Evolutionary conservation across 1,140 invertebrate genomes (phyloP), one percentile per base, ranked within the genome.

Genomic region (Brachionus asplanchnoidis): DNA sequence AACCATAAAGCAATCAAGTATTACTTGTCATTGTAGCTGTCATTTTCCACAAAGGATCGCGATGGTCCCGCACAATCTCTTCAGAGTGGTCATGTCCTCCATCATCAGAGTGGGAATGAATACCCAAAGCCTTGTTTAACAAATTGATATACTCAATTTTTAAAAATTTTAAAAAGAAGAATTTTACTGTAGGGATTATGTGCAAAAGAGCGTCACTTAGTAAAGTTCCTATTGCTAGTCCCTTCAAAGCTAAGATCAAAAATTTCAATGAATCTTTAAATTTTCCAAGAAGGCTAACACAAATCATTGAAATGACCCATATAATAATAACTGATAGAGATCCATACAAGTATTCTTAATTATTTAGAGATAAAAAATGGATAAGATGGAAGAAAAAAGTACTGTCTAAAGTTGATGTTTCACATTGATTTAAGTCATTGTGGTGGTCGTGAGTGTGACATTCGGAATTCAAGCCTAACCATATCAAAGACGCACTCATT

Each of bases 291-390:
- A 80, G 9, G 17, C 26, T 42, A 14, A 80, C 78, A 56, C 50
- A 80, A 36, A 80, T 80, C 28, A 80, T 56, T 17, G 78, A 80
- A 66, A 80, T n/a, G 17, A 26, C 12, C 78, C 78, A 80, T 80
- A 80, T 80, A 20, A 56, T 12, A 12, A 80, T 23, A 56, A 80
- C 26, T 44, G 78, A 80, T 6, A 80, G n/a, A 66, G 60, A 26
- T 2, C 78, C 78, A 56, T 23, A 80, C 17, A 80, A 56, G 42
- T 60, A 80, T 80, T 56, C 78, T 80, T 46, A 11, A 12, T 12
- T 12, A 7, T 65, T 66, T 5, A 36, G 32, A 36, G 32, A 7
- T 36, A 36, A 66, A 66, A 26, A 17, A n/a, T 65, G 12, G 2
- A 42, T 23, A 46, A 46, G 44, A 44, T 20, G 14, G 46, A 28